Evolutionary conservation across 2,888 invertebrate genomes (phyloP).

Genomic region (Conistra vaccinii): DNA sequence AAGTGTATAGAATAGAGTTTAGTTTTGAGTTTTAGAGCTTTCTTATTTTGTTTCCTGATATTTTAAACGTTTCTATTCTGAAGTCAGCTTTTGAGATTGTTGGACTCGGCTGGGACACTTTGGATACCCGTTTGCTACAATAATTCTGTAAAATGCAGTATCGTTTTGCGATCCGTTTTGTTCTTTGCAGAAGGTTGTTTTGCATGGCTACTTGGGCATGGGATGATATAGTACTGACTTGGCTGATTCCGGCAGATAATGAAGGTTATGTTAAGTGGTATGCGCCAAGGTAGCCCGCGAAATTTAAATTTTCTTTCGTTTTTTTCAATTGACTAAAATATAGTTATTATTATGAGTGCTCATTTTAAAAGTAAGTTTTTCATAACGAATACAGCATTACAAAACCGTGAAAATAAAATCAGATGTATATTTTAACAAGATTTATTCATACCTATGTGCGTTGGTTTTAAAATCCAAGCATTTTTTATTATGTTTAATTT

Average conservation of each 20-base stretch:
- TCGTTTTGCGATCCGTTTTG: slow-evolving; percentile 11
- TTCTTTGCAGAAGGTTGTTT: neutral
- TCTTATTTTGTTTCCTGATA: slow-evolving; percentile 41
- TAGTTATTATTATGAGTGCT: too few species aligned
- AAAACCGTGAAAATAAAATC: too few species aligned
- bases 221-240: neutral
- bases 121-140: slow-evolving; percentile 21
- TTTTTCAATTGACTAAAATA: too few species aligned
- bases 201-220: neutral
- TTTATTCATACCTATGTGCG: too few species aligned
- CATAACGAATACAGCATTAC: too few species aligned
- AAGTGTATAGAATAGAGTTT: slow-evolving; percentile 7
- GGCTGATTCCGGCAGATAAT: too few species aligned
- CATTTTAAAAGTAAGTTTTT: too few species aligned
- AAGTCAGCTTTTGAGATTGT: slow-evolving; percentile 38
- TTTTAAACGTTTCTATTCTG: slow-evolving; percentile 51
- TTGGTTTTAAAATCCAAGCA: too few species aligned
- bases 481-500: too few species aligned
- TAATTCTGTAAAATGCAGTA: slow-evolving; percentile 28
- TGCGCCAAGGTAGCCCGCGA: too few species aligned
- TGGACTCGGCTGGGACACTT: slow-evolving; percentile 30
- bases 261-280: neutral
- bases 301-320: too few species aligned
- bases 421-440: too few species aligned
- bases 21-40: slow-evolving; percentile 1